Conservation (phyloP, 2,113 vertebrate genomes). For the Beaufortia kweichowensis region DNA sequence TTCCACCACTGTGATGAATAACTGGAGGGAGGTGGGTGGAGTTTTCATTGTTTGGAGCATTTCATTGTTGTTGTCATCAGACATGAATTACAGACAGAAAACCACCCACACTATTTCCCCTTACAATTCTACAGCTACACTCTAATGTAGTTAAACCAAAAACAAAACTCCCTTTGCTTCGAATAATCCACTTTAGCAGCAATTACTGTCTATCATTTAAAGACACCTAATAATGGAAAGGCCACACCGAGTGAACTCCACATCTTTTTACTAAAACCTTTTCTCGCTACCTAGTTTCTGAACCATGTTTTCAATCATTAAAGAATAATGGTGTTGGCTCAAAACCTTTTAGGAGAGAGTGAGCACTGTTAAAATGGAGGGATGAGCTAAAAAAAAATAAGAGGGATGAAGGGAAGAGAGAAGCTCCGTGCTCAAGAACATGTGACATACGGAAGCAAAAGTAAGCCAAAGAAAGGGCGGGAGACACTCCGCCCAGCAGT, state of each 20-base stretch:
- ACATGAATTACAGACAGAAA: constrained; percentile 47
- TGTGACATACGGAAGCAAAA: constrained; percentile 66
- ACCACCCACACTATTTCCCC: constrained; percentile 43
- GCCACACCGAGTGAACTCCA: background rate
- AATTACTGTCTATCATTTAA: constrained; percentile 21
- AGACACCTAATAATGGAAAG: background rate
- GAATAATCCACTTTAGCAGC: constrained; percentile 31
- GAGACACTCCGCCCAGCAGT: constrained; percentile 73
- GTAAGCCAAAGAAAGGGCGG: constrained; percentile 71
- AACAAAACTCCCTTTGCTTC: constrained; percentile 38
- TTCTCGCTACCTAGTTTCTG: constrained; percentile 38
- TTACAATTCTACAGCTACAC: constrained; percentile 37
- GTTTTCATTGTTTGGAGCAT: constrained; percentile 41
- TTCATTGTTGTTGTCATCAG: constrained; percentile 49
- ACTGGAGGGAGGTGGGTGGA: constrained; percentile 32
- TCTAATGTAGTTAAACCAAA: constrained; percentile 37
- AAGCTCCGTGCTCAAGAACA: constrained; percentile 57
- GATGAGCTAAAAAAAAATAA: constrained; percentile 37
- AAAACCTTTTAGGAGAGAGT: constrained; percentile 55
- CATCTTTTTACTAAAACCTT: constrained; percentile 35
- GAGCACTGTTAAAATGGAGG: constrained; percentile 36
- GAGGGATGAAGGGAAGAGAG: background rate
- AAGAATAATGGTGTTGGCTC: constrained; percentile 57
- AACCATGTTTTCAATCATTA: constrained; percentile 63
- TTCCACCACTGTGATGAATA: constrained; percentile 45